Base-by-base conservation (phyloP, 1,140 invertebrate species). In the Orchesella cincta region DNA sequence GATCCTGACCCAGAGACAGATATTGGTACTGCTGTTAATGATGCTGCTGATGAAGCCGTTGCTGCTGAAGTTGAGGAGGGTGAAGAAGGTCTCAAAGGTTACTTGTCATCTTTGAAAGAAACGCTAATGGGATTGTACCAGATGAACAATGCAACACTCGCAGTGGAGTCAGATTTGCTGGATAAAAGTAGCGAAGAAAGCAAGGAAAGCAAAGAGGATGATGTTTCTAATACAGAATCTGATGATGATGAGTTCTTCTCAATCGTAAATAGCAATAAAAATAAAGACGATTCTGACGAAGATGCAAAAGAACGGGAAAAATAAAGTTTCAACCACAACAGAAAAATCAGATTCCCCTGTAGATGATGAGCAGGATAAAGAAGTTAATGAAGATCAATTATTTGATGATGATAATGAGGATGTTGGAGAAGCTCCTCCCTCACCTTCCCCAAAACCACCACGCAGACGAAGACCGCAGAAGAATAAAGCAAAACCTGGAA, bases 61-160 rank as follows among this genome's bases (percentile, higher is more conserved):
- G n/a, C n/a, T n/a, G n/a, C n/a, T n/a, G n/a, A 51, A 51, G n/a
- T 51, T 51, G 46, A n/a, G n/a, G n/a, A n/a, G n/a, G n/a, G n/a
- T n/a, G 46, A 51, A 12, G 46, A 39, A 5, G 62, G 33, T 8
- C 18, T 74, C 2, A 74, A 74, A 54, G 39, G 29, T 52, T 74
- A 74, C 54, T 20, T 74, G 5, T 18, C 5, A 5, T 18, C 31
- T 8, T 74, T 74, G 29, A 74, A 74, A 34, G 73, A 74, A 26
- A 74, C 46, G 3, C 28, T 74, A 2, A 5, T 46, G 39, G 73
- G 73, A 3, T 62, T 78, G 31, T 73, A 62, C 26, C 73, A 75
- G 57, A 78, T 78, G 77, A 75, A 71, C n/a, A 78, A 78, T 29
- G 39, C 51, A 0, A 74, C 34, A 1, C 70, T 75, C 29, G 39